Conservation (phyloP, 2,113 vertebrate species). For the Balaenoptera acutorostrata region DNA sequence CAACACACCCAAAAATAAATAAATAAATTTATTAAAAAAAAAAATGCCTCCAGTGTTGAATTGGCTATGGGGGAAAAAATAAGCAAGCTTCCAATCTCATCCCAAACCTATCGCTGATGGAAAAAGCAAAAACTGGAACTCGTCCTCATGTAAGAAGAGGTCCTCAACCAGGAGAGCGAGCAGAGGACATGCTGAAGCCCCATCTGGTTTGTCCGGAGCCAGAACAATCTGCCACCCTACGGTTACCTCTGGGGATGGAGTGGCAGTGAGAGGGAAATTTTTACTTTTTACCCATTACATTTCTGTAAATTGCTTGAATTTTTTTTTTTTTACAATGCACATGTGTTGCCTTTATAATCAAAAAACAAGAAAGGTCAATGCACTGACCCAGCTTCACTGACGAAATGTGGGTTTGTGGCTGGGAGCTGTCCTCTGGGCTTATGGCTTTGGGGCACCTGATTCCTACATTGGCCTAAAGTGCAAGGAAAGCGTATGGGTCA, state of each 20-base stretch:
- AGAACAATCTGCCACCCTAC: not conserved
- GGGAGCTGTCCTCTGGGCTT: not conserved
- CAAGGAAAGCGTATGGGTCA: not conserved
- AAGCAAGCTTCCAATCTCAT: not conserved
- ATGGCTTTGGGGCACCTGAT: not conserved
- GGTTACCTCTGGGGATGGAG: not conserved
- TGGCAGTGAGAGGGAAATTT: not conserved
- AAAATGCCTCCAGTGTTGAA: not conserved
- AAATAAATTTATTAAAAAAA: no score
- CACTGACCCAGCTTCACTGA: no score
- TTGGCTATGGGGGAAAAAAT: fast-evolving
- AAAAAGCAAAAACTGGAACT: not conserved
- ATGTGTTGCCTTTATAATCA: not conserved
- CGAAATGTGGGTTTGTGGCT: not conserved
- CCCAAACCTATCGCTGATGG: not conserved
- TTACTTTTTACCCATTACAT: not conserved
- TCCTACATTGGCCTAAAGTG: not conserved
- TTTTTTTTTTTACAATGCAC: not conserved
- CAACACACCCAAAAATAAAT: no score
- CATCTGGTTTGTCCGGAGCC: not conserved
- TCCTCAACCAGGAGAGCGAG: not conserved
- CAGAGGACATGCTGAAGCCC: not conserved
- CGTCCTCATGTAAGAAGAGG: not conserved
- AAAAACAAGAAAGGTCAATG: not conserved
- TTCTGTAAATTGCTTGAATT: not conserved